Conservation (phyloP, 1,140 invertebrate species). For the Hycleus phaleratus region DNA sequence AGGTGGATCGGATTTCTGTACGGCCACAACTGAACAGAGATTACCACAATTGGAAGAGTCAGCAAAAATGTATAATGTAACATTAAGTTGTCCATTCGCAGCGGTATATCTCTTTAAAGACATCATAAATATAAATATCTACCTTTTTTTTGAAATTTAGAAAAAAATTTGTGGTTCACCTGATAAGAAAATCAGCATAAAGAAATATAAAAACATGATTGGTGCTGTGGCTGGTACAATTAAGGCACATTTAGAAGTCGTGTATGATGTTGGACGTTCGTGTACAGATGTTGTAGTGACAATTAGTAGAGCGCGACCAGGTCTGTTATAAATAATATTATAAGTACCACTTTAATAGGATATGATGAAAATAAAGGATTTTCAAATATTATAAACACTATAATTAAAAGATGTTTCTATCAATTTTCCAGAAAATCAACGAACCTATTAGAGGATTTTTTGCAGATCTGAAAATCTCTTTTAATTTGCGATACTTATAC, state of each 20-base stretch:
- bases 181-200: slow-evolving; percentile 20
- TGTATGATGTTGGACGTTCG: slow-evolving; percentile 20
- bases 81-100: slow-evolving; percentile 4
- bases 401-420: background rate
- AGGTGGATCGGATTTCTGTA: slow-evolving; percentile 13
- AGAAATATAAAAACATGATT: slow-evolving; percentile 25
- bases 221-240: slow-evolving; percentile 22
- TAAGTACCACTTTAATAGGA: too few relatives aligned
- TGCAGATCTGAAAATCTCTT: too few relatives aligned
- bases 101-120: too few relatives aligned
- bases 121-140: too few relatives aligned
- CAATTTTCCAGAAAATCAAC: too few relatives aligned
- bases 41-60: slow-evolving; percentile 1
- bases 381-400: background rate
- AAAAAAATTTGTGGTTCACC: slow-evolving; percentile 18
- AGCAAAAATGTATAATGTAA: slow-evolving; percentile 8
- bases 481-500: too few relatives aligned
- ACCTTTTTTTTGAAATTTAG: slow-evolving; percentile 3
- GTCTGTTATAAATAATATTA: too few relatives aligned
- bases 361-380: too few relatives aligned
- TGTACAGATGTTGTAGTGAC: slow-evolving; percentile 23
- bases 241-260: slow-evolving; percentile 18
- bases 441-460: too few relatives aligned
- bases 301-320: slow-evolving; percentile 1
- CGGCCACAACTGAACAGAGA: slow-evolving; percentile 1